Evolutionary conservation across 2,888 invertebrate genomes (phyloP), one percentile per base, ranked within the genome.

Genomic region (Plemyria rubiginata): DNA sequence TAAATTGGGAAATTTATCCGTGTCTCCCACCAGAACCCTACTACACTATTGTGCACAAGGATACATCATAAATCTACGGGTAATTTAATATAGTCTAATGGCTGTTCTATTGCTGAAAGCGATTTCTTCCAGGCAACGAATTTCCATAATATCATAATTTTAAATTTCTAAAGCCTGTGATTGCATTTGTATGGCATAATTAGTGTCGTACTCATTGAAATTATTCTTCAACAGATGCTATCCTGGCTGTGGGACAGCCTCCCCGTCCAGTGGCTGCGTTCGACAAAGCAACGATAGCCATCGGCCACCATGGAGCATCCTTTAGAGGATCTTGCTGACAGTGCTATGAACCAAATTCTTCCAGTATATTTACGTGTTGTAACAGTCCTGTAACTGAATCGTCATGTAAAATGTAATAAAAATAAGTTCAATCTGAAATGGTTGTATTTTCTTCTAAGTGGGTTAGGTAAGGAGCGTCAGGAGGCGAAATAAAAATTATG

Each of bases 221-320:
- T 32, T 36, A 9, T 49, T 61, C 12, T 16, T 56, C 28, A 60
- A 80, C 86, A 92, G 92, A 92, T 84, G 92, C 92, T 7, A 77
- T 92, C 22, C 75, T 92, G 62, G 91, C 92, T 11, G 81, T 92
- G 45, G 92, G 92, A 0, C 88, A 89, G 70, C 92, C 92, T 0
- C 92, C 92, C n/a, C 68, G 67, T 13, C 92, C 92, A n/a, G 70
- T 92, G 6, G 87, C 88, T 53, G 87, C 90, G 1, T 92, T 92
- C 60, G 92, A 92, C 69, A 86, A 89, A 70, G 92, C 92, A 22
- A 81, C 83, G 15, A 89, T 92, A 66, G 86, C 85, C 6, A 70
- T 92, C 6, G 87, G 88, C 5, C 75, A 70, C 56, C 84, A 80
- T 49, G 70, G 75, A 7, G 56, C 60, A n/a, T 11, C 67, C 15